Base-by-base conservation (phyloP, 2,113 vertebrate genomes). In the Oncorhynchus keta region DNA sequence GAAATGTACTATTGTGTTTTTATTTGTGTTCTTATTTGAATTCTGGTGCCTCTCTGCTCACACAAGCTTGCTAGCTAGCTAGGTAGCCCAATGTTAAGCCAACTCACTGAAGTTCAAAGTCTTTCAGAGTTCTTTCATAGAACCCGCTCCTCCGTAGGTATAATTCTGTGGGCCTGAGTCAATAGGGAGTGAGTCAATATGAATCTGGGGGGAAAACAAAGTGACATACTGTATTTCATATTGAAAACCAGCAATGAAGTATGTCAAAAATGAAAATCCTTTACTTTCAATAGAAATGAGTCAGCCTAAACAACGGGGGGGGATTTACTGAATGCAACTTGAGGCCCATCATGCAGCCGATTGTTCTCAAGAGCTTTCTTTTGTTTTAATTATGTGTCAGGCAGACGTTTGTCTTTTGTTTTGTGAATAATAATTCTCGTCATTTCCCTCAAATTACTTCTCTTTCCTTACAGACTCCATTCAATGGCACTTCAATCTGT, bases 401-500 rank as follows among this genome's bases (percentile, higher is more conserved):
- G 57, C 68, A 68, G 65, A 26, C 66, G 83, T 85, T 82, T 32
- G 75, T 30, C 51, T 55, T 55, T 55, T 55, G 16, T 55, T 55
- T 75, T 65, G 62, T 13, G 72, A 74, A 76, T 71, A 78, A 90
- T 80, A 78, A 89, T 81, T 70, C 77, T 65, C 68, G 49, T 87
- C 80, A 86, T 86, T 82, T 81, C 77, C 35, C 71, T 67, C 79
- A 79, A 86, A 89, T 86, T 70, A 71, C 32, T 71, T 13, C 61
- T 70, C 48, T 87, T 81, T 79, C 65, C 81, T 84, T 79, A 55
- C 70, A 75, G 76, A 80, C 83, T 84, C 77, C 82, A 80, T 85
- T 81, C 86, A 87, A 78, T 84, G 86, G 81, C 77, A 79, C 85
- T 85, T 78, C 76, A 75, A 86, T 88, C 86, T 89, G 85, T 81